Conservation (phyloP, 2,888 invertebrate species). For the Oeneis ivallda region DNA sequence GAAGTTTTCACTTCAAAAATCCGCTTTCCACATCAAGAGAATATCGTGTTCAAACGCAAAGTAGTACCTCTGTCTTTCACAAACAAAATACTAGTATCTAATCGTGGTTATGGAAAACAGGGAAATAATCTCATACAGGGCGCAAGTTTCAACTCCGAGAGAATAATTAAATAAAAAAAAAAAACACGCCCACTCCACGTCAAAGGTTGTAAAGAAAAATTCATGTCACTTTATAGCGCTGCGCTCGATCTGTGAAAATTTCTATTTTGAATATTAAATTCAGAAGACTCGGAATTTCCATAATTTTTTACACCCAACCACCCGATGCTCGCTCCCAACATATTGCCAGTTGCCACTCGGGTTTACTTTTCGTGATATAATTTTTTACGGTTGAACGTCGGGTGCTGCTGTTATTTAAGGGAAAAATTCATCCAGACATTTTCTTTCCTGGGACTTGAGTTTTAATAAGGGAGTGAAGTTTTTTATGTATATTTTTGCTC, state of each 20-base stretch:
- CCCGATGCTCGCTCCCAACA: conserved; percentile 27
- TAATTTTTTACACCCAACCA: conserved; percentile 36
- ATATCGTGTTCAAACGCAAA: neutral
- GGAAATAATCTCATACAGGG: neutral
- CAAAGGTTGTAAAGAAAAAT: conserved; percentile 28
- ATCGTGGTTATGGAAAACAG: conserved; percentile 9
- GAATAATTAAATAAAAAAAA: conserved; percentile 20
- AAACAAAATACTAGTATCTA: neutral
- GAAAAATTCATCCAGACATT: conserved; percentile 18
- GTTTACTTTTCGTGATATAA: conserved; percentile 33
- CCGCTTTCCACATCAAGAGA: neutral
- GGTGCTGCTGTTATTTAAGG: conserved; percentile 9
- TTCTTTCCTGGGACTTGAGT: conserved; percentile 10
- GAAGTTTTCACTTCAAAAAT: too few relatives aligned
- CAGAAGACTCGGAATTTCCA: conserved; percentile 38
- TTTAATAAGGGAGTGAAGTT: conserved; percentile 11
- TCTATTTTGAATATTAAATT: conserved; percentile 40
- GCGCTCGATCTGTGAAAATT: conserved; percentile 30
- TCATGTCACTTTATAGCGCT: conserved; percentile 25
- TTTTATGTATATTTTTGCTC: neutral
- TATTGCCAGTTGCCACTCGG: conserved; percentile 37
- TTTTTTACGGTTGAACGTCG: conserved; percentile 28
- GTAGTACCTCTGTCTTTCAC: neutral
- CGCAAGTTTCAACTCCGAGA: conserved; percentile 8
- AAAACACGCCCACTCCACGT: conserved; percentile 6